Percentiles rank a stretch among this genome's conserved stretches.
phyloP scores from a whole-genome alignment of 2,888 invertebrate species.

The Aporophyla lueneburgensis region DNA sequence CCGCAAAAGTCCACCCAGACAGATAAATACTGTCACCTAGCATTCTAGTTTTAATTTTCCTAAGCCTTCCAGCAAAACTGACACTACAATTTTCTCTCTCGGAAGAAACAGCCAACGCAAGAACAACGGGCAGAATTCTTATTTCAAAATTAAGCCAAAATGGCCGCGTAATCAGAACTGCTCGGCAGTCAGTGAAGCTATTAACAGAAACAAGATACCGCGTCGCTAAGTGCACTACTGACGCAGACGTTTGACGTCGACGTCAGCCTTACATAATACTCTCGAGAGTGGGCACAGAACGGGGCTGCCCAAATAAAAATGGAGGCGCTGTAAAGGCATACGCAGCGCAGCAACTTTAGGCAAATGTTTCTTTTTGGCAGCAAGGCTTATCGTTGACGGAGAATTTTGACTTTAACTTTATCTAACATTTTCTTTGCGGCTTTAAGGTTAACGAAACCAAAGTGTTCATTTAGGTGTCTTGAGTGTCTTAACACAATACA shows the following conservation, averaged over 20 bases:
- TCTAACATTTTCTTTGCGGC: background rate
- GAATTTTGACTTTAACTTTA: background rate
- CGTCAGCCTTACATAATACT: slow-evolving; percentile 49
- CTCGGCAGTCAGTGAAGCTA: slow-evolving; percentile 56
- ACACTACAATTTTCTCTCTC: background rate
- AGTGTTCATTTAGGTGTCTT: background rate
- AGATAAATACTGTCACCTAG: background rate
- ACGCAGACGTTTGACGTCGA: slow-evolving; percentile 54
- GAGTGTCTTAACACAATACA: background rate
- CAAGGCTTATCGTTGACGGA: background rate
- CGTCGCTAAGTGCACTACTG: slow-evolving; percentile 65
- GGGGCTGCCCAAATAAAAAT: slow-evolving; percentile 46
- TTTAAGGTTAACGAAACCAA: background rate
- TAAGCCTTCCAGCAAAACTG: slow-evolving; percentile 6
- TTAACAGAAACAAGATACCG: slow-evolving; percentile 64
- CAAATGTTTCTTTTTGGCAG: background rate
- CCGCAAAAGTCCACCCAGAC: background rate
- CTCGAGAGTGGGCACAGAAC: slow-evolving; percentile 25
- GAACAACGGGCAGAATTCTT: slow-evolving; percentile 23
- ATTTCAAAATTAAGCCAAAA: slow-evolving; percentile 43
- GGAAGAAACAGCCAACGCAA: slow-evolving; percentile 10
- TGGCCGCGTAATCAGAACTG: slow-evolving; percentile 57
- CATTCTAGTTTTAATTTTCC: background rate
- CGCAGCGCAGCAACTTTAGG: background rate
- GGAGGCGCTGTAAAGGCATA: background rate